These are phyloP conservation scores for Sycophila texana DNA, from an alignment of 2,888 invertebrate genomes.

Conservation along the genomic window DNA sequence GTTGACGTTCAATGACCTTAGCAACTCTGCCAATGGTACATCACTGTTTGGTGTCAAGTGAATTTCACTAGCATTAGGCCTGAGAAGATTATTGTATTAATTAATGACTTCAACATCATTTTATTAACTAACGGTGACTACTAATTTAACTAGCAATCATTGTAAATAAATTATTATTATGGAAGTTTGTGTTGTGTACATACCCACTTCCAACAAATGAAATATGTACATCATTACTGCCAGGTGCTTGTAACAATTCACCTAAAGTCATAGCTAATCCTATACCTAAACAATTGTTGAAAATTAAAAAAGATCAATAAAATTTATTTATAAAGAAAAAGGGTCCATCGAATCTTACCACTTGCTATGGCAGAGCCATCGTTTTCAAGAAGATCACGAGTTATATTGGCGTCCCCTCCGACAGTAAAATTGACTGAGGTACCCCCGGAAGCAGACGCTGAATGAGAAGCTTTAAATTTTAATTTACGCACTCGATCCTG, in stretches of 20 bases:
- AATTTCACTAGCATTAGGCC: constrained; percentile 40
- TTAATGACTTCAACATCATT: background rate
- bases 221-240: constrained; percentile 30
- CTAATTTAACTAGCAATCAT: background rate
- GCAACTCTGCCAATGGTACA: constrained; percentile 41
- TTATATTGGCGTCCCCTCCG: constrained; percentile 25
- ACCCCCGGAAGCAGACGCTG: constrained; percentile 34
- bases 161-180: background rate
- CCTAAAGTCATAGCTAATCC: constrained; percentile 43
- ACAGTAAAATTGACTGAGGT: constrained; percentile 41
- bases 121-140: background rate
- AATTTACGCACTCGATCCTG: background rate
- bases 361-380: constrained; percentile 26
- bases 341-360: constrained; percentile 8
- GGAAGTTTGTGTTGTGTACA: background rate
- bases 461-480: constrained; percentile 37
- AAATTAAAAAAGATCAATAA: background rate
- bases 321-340: background rate
- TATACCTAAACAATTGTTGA: constrained; percentile 16
- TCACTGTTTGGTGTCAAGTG: constrained; percentile 32
- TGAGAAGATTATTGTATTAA: background rate
- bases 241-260: constrained; percentile 38
- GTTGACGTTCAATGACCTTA: constrained; percentile 34
- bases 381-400: constrained; percentile 41
- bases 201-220: constrained; percentile 49